Conservation (phyloP, 2,113 vertebrate species). For the Thryonomys swinderianus region DNA sequence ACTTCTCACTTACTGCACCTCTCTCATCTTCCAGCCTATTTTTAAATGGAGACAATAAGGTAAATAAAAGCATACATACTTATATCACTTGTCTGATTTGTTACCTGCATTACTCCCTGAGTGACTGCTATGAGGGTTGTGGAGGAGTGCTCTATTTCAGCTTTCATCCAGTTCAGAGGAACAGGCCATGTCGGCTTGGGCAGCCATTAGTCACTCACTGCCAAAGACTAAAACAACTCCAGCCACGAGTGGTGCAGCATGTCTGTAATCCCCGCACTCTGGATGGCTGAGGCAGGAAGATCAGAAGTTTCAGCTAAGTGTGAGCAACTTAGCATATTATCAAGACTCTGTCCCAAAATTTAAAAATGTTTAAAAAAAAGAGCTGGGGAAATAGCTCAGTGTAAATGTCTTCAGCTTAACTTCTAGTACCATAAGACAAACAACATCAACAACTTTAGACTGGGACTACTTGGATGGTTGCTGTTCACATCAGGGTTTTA, state of each 20-base stretch:
- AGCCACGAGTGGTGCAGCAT: background rate
- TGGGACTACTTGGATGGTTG: background rate
- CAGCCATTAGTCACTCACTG: background rate
- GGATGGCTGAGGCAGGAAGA: background rate
- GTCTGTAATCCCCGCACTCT: background rate
- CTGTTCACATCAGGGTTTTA: background rate
- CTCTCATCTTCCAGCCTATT: background rate
- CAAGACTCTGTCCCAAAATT: background rate
- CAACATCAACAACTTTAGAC: background rate
- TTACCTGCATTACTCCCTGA: background rate
- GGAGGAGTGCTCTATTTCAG: background rate
- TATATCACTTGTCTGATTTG: background rate
- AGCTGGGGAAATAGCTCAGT: background rate
- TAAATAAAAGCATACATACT: background rate
- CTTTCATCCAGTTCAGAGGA: background rate
- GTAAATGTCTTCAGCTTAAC: background rate
- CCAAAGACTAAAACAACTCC: constrained; percentile 15
- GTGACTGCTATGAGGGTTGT: background rate
- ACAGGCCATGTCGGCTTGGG: background rate
- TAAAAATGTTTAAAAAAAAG: background rate
- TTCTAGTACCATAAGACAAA: background rate
- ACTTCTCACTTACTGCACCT: background rate
- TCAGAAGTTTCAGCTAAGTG: background rate
- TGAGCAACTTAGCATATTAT: background rate
- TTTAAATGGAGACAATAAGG: background rate